Percentiles rank a stretch among this genome's conserved stretches.
These are phyloP conservation scores for Trachurus trachurus DNA, from an alignment of 2,797 vertebrate species.

Conservation along the genomic window DNA sequence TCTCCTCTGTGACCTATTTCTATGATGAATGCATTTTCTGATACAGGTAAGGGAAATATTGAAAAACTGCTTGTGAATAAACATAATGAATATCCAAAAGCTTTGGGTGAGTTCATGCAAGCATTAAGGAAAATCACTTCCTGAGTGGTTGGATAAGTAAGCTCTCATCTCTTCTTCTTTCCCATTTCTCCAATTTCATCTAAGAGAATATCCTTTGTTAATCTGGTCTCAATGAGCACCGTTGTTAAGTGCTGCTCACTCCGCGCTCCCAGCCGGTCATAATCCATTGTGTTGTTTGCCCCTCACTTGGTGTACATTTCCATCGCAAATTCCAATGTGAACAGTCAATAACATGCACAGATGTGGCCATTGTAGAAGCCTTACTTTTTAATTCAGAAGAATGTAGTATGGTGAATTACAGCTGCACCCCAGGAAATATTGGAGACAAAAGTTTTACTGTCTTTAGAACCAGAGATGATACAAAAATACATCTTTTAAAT, in stretches of 20 bases:
- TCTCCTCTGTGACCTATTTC: conserved; percentile 71
- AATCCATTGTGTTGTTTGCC: conserved; percentile 77
- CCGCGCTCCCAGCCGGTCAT: conserved; percentile 64
- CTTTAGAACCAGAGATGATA: conserved; percentile 20
- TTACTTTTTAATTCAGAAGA: conserved; percentile 59
- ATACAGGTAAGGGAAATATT: conserved; percentile 53
- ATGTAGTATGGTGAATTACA: conserved; percentile 47
- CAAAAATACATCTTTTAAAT: conserved; percentile 10
- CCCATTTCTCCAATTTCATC: conserved; percentile 74
- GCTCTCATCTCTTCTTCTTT: conserved; percentile 56
- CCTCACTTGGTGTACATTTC: conserved; percentile 69
- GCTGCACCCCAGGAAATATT: conserved; percentile 31
- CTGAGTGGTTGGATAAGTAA: conserved; percentile 53
- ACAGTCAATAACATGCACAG: conserved; percentile 77
- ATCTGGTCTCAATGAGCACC: conserved; percentile 74
- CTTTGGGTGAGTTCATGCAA: conserved; percentile 40
- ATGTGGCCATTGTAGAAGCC: conserved; percentile 65
- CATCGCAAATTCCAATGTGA: conserved; percentile 77
- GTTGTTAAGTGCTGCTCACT: conserved; percentile 72
- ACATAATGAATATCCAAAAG: conserved; percentile 52
- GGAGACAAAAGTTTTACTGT: conserved; percentile 27
- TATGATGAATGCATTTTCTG: conserved; percentile 44
- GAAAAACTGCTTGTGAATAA: conserved; percentile 23
- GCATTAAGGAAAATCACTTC: conserved; percentile 63
- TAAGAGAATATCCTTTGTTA: conserved; percentile 80